Percentiles rank a stretch among this genome's conserved stretches.
phyloP scores from a whole-genome alignment of 2,797 vertebrate species.

The Sciurus carolinensis region DNA sequence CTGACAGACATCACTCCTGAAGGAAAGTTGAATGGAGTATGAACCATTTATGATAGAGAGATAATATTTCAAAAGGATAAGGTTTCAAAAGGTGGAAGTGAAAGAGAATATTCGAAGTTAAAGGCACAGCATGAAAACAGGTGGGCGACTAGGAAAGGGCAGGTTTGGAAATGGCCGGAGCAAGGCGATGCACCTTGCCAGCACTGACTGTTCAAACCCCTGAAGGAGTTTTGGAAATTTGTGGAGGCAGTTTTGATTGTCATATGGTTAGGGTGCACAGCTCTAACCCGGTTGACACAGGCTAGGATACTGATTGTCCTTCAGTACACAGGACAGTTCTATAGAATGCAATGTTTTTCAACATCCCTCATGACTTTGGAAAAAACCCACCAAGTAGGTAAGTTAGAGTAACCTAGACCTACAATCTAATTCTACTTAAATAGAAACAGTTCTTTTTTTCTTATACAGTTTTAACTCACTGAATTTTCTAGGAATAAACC shows the following conservation, averaged over 20 bases:
- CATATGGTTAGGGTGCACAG: not conserved
- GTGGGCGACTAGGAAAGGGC: not conserved
- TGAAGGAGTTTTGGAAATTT: not conserved
- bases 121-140: not conserved
- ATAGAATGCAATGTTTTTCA: not conserved
- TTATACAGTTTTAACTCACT: slow-evolving; percentile 16
- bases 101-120: slow-evolving; percentile 31
- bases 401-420: slow-evolving; percentile 28
- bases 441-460: not conserved
- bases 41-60: not conserved
- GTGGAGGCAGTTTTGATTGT: not conserved
- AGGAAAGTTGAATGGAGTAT: not conserved
- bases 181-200: too few species aligned
- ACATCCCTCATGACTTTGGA: not conserved
- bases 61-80: not conserved
- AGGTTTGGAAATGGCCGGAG: not conserved
- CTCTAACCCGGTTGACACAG: not conserved
- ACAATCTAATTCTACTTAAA: slow-evolving; percentile 55
- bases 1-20: not conserved
- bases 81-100: slow-evolving; percentile 57
- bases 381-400: slow-evolving; percentile 41
- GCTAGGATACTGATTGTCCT: not conserved
- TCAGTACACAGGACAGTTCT: not conserved
- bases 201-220: too few species aligned
- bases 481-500: slow-evolving; percentile 63